These are phyloP conservation scores for Trinectes maculatus DNA, from an alignment of 2,113 vertebrate genomes.

Conservation along the genomic window DNA sequence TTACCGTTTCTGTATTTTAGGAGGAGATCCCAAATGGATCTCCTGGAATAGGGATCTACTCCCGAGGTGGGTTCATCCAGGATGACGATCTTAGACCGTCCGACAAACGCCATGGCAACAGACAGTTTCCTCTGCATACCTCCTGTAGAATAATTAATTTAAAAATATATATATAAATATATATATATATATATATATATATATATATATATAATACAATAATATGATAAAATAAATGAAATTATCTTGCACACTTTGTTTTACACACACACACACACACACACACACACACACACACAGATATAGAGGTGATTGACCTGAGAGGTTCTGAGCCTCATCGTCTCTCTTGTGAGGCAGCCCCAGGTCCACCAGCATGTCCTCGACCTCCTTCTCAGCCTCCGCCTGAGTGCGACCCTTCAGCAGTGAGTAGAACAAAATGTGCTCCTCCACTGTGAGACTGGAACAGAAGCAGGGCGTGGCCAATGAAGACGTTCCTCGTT, in stretches of 20 bases:
- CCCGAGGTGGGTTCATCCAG: slow-evolving; percentile 94
- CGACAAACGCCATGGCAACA: slow-evolving; percentile 90
- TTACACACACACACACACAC: not conserved
- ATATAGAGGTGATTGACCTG: slow-evolving; percentile 80
- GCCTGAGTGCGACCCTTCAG: slow-evolving; percentile 87
- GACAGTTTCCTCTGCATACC: slow-evolving; percentile 92
- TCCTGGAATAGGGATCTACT: slow-evolving; percentile 90
- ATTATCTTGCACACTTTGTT: too few relatives aligned
- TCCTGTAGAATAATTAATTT: slow-evolving; percentile 51
- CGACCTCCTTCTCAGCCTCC: slow-evolving; percentile 86
- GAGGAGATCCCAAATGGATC: slow-evolving; percentile 90
- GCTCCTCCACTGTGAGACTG: slow-evolving; percentile 87
- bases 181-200: not conserved
- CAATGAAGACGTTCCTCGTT: not conserved
- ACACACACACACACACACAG: not conserved
- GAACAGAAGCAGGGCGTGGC: not conserved
- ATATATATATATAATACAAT: not conserved
- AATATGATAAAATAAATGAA: not conserved
- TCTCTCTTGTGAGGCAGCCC: slow-evolving; percentile 90
- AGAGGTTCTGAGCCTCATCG: slow-evolving; percentile 91
- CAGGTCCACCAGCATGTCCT: slow-evolving; percentile 89
- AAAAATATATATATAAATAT: not conserved
- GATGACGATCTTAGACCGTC: slow-evolving; percentile 86
- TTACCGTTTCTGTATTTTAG: slow-evolving; percentile 88
- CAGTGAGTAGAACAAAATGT: slow-evolving; percentile 88